These are phyloP conservation scores for Fopius arisanus DNA, from an alignment of 1,140 invertebrate species.

Conservation along the genomic window DNA sequence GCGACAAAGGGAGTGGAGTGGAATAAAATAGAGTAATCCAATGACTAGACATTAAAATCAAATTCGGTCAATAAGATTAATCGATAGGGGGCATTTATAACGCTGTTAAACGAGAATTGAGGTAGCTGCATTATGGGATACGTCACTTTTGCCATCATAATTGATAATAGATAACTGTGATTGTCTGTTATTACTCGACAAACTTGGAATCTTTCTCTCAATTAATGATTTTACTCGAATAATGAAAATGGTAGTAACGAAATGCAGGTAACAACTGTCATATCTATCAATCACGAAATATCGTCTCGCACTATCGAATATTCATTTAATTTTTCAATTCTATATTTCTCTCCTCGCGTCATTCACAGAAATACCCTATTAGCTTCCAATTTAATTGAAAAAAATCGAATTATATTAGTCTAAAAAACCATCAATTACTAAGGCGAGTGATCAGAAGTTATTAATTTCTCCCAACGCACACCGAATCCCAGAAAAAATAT, in stretches of 20 bases:
- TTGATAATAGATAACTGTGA: slow-evolving; percentile 18
- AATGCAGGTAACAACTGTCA: not conserved
- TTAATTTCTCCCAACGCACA: too few species aligned
- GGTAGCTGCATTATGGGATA: slow-evolving; percentile 1
- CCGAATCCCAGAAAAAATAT: not conserved
- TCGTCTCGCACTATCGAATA: not conserved
- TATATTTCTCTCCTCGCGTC: too few species aligned
- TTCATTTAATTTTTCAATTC: too few species aligned
- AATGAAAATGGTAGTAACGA: not conserved
- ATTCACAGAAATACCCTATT: too few species aligned
- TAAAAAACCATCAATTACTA: too few species aligned
- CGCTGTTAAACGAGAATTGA: slow-evolving; percentile 28
- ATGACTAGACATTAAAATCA: slow-evolving; percentile 31
- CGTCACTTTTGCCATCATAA: not conserved
- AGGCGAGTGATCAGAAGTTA: too few species aligned
- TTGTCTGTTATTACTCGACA: not conserved
- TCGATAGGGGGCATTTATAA: slow-evolving; percentile 47
- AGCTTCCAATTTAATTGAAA: too few species aligned
- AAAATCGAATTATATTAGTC: too few species aligned
- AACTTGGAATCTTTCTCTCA: not conserved
- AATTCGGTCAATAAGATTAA: slow-evolving; percentile 39
- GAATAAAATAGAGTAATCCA: not conserved
- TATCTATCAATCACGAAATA: not conserved
- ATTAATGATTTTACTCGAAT: not conserved
- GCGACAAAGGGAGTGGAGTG: not conserved